Evolutionary conservation across 1,140 invertebrate species (phyloP), one percentile per base, ranked within the genome.

Genomic region (Riptortus pedestris): DNA sequence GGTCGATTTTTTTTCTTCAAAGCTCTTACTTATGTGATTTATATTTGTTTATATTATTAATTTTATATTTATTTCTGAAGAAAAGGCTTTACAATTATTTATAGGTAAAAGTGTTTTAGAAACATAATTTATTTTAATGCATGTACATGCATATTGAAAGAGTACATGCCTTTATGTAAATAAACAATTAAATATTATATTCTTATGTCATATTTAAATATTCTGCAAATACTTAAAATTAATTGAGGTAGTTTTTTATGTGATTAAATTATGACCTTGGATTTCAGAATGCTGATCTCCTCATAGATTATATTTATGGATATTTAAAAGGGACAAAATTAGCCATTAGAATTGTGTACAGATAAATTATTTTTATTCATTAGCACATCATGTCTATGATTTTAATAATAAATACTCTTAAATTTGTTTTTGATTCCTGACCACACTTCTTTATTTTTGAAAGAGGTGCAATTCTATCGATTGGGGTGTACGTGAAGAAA

Each of bases 51-150:
- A n/a, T n/a, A n/a, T n/a, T n/a, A n/a, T n/a, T n/a, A n/a, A n/a
- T n/a, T n/a, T 51, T 20, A n/a, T 20, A 51, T 60, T 60, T 60
- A 60, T 38, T 31, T 33, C 12, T 20, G 27, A 60, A 4, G 33
- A 60, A 60, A 33, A 20, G 20, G 7, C 43, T 31, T 62, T 26
- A 47, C 20, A 47, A n/a, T 18, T 12, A n/a, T 51, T 16, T 51
- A 51, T 51, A 51, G 48, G 18, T 22, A 45, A 20, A 16, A 20
- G n/a, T 51, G 18, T n/a, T n/a, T 20, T 20, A 20, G 24, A 7
- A 38, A 7, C 5, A 4, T 20, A 20, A 51, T 20, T 11, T 51
- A 20, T 20, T 51, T 20, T 51, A 45, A n/a, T 9, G 33, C 14
- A 20, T 22, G 12, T 51, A 20, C 18, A 20, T 51, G 18, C 24